Base-by-base conservation (phyloP, 1,140 invertebrate genomes). In the Leptoteleia sp. region DNA sequence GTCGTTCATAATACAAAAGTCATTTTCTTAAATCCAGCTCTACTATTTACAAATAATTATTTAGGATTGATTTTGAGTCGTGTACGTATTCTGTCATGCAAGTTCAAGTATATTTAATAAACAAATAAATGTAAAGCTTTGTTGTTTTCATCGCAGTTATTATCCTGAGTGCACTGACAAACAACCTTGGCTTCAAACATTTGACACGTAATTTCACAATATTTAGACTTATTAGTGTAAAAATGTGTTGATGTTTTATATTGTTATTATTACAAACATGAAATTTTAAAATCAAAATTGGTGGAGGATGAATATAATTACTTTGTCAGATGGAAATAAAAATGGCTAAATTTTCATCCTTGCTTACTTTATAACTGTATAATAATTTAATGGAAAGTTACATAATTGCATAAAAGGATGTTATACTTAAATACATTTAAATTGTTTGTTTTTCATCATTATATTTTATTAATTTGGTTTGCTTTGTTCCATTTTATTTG, bases 41-140 rank as follows among this genome's bases (percentile, higher is more conserved):
- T 38, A 8, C 43, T 62, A 62, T 65, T 65, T 65, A 65, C 61
- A 65, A 65, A 65, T 47, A 65, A 64, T 64, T 64, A 50, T 40
- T 64, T 31, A 25, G 17, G 22, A 27, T n/a, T 19, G n/a, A 25
- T 50, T 50, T 33, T 6, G n/a, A 35, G 7, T 31, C 2, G 29
- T 12, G 12, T 22, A 47, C 12, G 37, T 47, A 11, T 4, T 50
- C 29, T 64, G 31, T 61, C 43, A 47, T 9, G 25, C n/a, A 35
- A 0, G 9, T 12, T 9, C 16, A 52, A 22, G 22, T 0, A 22
- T 1, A 22, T 12, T 12, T 11, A 13, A 37, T 37, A 37, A 52
- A 52, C 5, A 52, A 33, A 16, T 22, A 7, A 9, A 7, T n/a
- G n/a, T 17, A 35, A 35, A 22, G 19, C 15, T 27, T 29, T 1